A percentile compares a stretch with the other conserved stretches of the same genome.
phyloP scores from a whole-genome alignment of 2,888 invertebrate species.

The Himalopsyche japonica region DNA sequence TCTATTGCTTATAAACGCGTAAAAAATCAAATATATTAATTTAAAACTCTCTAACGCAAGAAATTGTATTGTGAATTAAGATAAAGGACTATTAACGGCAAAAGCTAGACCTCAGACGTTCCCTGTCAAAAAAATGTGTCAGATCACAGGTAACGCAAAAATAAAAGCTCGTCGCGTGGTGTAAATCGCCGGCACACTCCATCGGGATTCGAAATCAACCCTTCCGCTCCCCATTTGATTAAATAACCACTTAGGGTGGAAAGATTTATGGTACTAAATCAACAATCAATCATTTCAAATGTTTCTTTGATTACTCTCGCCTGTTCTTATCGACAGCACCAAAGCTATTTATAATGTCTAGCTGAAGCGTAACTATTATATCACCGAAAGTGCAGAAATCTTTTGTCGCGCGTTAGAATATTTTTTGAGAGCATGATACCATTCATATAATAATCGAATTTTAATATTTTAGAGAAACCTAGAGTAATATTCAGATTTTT shows the following conservation, averaged over 20 bases:
- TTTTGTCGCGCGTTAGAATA: background rate
- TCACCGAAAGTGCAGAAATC: background rate
- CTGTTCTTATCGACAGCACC: conserved; percentile 6
- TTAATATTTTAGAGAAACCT: background rate
- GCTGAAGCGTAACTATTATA: background rate
- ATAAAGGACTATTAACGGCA: too few species aligned
- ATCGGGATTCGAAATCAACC: conserved; percentile 9
- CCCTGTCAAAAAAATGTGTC: background rate
- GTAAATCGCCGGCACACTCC: background rate
- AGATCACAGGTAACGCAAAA: background rate
- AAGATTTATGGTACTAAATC: conserved; percentile 23
- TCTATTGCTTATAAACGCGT: too few species aligned
- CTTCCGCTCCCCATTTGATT: conserved; percentile 3
- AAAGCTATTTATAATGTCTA: background rate
- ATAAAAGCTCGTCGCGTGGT: background rate
- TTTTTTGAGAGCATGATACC: background rate
- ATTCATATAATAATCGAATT: background rate
- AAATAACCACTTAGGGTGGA: conserved; percentile 19
- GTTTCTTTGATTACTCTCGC: conserved; percentile 22
- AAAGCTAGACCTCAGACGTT: background rate
- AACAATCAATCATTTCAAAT: conserved; percentile 28
- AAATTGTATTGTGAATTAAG: too few species aligned
- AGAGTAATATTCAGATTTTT: too few species aligned
- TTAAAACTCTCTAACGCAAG: too few species aligned
- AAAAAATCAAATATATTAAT: too few species aligned